Conservation (phyloP, 2,797 vertebrate genomes). For the Lacerta bilineata region DNA sequence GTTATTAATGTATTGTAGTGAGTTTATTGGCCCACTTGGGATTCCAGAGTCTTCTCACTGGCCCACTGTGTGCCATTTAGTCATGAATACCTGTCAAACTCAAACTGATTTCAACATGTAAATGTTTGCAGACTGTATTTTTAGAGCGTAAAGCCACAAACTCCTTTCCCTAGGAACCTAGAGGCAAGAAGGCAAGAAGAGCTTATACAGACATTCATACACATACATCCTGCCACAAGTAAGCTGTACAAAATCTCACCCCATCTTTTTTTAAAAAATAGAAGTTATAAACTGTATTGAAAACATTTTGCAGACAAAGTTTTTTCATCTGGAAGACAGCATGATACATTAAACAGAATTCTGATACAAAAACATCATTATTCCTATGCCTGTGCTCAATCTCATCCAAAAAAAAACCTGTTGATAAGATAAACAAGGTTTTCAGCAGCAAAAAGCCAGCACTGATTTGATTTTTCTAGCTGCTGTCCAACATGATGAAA, state of each 20-base stretch:
- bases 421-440: neutral
- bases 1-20: neutral
- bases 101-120: conserved; percentile 8
- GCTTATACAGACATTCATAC: neutral
- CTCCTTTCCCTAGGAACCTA: neutral
- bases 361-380: conserved; percentile 15
- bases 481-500: conserved; percentile 4
- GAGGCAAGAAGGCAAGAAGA: conserved; percentile 17
- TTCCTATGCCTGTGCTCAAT: conserved; percentile 35
- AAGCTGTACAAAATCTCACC: conserved; percentile 32
- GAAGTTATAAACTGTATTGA: conserved; percentile 8
- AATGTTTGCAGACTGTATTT: neutral
- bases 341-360: conserved; percentile 35
- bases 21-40: neutral
- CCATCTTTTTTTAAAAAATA: neutral
- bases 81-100: neutral
- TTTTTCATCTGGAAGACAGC: conserved; percentile 18
- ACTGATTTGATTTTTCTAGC: conserved; percentile 29
- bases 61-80: conserved; percentile 33
- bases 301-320: conserved; percentile 9
- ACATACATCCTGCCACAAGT: neutral
- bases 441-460: neutral
- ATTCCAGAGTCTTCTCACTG: neutral
- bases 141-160: neutral
- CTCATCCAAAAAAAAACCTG: conserved; percentile 32